Base-by-base conservation (phyloP, 2,113 vertebrate genomes). In the Cranoglanis bouderius region DNA sequence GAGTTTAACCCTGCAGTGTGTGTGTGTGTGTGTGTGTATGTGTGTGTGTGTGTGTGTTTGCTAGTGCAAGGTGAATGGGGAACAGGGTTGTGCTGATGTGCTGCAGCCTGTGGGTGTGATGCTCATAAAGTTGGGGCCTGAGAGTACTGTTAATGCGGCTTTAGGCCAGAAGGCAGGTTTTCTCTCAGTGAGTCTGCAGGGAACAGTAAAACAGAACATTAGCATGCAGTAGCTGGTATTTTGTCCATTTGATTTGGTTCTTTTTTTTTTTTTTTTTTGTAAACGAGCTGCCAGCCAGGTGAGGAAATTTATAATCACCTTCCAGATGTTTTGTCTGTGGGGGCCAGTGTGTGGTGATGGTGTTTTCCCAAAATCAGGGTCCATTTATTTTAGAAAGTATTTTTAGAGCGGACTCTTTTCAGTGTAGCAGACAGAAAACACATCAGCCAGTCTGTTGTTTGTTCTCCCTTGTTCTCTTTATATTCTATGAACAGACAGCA, bases 121-220 rank as follows among this genome's bases (percentile, higher is more conserved):
- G 80, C 53, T 55, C 6, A 18, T 82, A 82, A 57, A 51, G 18
- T 57, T 9, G 19, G 18, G 75, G 19, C 53, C 80, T 82, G 80
- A 82, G 51, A 24, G 80, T 57, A 57, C 80, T 82, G 80, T 38
- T 82, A 59, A 82, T 59, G 53, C 35, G 53, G 9, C 8, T 59
- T 61, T 83, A 59, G 38, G n/a, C 81, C 35, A 43, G 81, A 61
- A 38, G 35, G 81, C 55, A 83, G 57, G 55, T 40, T 83, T 61
- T 83, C 38, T 61, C 35, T 24, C 2, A 4, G 24, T 3, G 80
- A 57, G 53, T 82, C 80, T 13, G 32, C 2, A 38, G 53, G 32
- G 80, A 51, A 26, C 81, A 61, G 35, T 59, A 43, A 83, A 83
- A 29, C 35, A 83, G 4, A 43, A 4, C 55, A 83, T 83, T 83